Conservation (phyloP, 1,140 invertebrate genomes). For the Aphelinus atriplicis region DNA sequence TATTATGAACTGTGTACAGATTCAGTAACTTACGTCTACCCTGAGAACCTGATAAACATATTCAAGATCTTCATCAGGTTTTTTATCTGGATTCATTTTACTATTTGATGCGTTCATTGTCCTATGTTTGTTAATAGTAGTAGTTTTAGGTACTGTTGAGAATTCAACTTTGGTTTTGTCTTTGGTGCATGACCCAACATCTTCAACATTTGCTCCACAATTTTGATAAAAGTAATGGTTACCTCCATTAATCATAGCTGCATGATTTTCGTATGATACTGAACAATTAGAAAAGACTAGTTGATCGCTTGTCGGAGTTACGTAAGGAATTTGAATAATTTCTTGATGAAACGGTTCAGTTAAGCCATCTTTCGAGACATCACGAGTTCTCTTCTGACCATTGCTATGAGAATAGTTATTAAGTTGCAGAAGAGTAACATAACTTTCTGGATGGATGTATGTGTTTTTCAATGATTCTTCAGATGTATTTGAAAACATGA, state of each 20-base stretch:
- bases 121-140: neutral
- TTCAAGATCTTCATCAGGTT: constrained; percentile 55
- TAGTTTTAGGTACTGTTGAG: neutral
- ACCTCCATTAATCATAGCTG: neutral
- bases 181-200: constrained; percentile 18
- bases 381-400: neutral
- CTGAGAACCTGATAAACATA: constrained; percentile 55
- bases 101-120: neutral
- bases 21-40: constrained; percentile 55
- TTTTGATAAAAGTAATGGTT: constrained; percentile 7
- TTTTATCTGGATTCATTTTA: constrained; percentile 38
- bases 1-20: neutral
- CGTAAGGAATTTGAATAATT: constrained; percentile 5
- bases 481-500: neutral
- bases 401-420: too few relatives aligned
- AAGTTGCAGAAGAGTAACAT: too few relatives aligned
- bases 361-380: neutral
- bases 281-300: neutral
- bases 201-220: neutral
- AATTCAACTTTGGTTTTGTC: constrained; percentile 18
- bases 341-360: neutral
- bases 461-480: neutral
- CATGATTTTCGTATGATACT: neutral
- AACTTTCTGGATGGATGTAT: neutral
- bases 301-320: neutral